phyloP scores from a whole-genome alignment of 2,797 vertebrate genomes.

The Pristis pectinata region DNA sequence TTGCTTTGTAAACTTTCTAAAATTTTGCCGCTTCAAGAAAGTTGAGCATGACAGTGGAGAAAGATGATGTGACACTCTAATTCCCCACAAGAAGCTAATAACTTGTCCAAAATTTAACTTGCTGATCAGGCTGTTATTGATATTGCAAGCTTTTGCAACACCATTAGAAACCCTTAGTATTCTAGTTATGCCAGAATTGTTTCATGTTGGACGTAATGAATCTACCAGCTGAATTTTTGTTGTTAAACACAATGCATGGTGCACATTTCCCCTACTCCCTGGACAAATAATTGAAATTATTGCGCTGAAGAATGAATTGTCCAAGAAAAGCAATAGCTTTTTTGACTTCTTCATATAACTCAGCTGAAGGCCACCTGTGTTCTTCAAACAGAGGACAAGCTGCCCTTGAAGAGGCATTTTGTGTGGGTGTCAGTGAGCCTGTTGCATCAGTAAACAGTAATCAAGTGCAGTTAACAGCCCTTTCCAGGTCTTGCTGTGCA shows the following conservation, averaged over 20 bases:
- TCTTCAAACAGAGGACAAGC: not conserved
- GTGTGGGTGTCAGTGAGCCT: not conserved
- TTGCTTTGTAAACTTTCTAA: not conserved
- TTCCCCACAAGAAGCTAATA: not conserved
- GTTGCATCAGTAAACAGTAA: not conserved
- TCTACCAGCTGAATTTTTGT: not conserved
- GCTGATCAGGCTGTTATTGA: not conserved
- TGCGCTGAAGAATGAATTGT: conserved; percentile 7
- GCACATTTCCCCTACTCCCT: not conserved
- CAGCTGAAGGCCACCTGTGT: not conserved
- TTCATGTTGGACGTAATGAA: not conserved
- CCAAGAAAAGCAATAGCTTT: conserved; percentile 18
- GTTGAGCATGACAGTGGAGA: not conserved
- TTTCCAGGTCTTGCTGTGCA: not conserved
- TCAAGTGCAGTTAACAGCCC: not conserved
- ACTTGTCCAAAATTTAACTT: not conserved
- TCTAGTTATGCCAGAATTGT: not conserved
- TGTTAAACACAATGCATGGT: not conserved
- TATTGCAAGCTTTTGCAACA: not conserved
- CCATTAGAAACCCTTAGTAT: not conserved
- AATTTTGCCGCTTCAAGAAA: not conserved
- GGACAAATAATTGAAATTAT: not conserved
- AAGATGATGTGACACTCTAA: not conserved
- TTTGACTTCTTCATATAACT: not conserved
- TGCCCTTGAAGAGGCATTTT: not conserved